These are phyloP conservation scores for Cynocephalus volans DNA, from an alignment of 2,113 vertebrate species.

Conservation along the genomic window DNA sequence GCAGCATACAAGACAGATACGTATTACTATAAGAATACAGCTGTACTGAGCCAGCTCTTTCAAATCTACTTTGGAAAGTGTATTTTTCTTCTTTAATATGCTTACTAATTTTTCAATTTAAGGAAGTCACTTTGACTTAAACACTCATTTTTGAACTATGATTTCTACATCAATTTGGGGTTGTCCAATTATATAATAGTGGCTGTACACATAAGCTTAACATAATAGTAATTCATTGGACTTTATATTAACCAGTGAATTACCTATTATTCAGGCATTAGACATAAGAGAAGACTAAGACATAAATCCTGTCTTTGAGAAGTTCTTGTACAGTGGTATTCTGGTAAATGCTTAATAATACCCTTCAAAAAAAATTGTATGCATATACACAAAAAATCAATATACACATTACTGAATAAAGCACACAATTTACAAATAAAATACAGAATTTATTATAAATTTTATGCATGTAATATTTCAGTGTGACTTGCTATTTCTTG, in stretches of 20 bases:
- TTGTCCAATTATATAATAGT: conserved; percentile 27
- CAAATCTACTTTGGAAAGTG: not conserved
- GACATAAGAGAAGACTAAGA: not conserved
- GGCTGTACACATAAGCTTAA: not conserved
- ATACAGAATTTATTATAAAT: not conserved
- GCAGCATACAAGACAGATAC: not conserved
- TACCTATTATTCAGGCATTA: not conserved
- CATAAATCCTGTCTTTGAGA: not conserved
- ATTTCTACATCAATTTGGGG: not conserved
- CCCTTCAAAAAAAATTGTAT: not conserved
- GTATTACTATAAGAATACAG: not conserved
- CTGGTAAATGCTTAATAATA: not conserved
- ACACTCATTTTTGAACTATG: not conserved
- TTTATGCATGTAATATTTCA: not conserved
- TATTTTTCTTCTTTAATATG: not conserved
- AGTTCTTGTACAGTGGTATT: not conserved
- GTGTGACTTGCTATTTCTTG: not conserved
- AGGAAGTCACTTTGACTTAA: not conserved
- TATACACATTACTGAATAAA: not conserved
- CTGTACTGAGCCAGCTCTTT: not conserved
- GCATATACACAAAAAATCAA: not conserved
- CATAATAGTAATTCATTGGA: conserved; percentile 4
- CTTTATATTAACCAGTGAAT: not conserved
- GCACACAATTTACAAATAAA: not conserved
- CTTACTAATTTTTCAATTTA: not conserved